Base-by-base conservation (phyloP, 2,797 vertebrate species). In the Lindbergichthys nudifrons region DNA sequence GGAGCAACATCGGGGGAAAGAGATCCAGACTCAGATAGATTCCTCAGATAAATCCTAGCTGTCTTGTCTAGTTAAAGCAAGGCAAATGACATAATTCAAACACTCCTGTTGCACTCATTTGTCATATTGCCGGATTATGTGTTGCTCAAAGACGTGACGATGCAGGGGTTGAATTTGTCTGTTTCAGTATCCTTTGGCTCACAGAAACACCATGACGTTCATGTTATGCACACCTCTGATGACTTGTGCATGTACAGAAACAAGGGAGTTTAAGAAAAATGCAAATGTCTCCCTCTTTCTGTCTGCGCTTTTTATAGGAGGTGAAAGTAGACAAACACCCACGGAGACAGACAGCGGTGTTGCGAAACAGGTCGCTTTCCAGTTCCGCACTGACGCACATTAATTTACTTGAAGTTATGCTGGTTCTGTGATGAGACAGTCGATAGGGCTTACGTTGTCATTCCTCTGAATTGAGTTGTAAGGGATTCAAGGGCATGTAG, bases 271-370 rank as follows among this genome's bases (percentile, higher is more conserved):
- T 14, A n/a, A 46, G 42, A 71, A 58, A 73, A 86, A 87, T 77
- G 62, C 57, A 73, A 86, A 88, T 79, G 3, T 68, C 75, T 69
- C 63, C 52, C 48, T 43, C 45, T 66, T 19, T 72, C 77, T 59
- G 62, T 84, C 82, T 83, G 84, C 2, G 51, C 77, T 86, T 87
- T 88, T 90, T 88, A 83, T 87, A 90, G 87, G 73, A 89, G 87
- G 79, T 85, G 90, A 92, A 93, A 92, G 91, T 83, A 91, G 91
- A 91, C 90, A 88, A 85, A 91, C 88, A 70, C 87, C 88, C 90
- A 87, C 87, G 75, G 85, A 88, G 84, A 57, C 87, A 81, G 80
- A 85, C 70, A 21, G 58, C 36, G 16, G 26, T 70, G 82, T 88
- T 85, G 83, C 71, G 82, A 91, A 91, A 89, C 47, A 53, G 66